These are phyloP conservation scores for Lepidurus apus DNA, from an alignment of 1,140 invertebrate species.

Conservation along the genomic window DNA sequence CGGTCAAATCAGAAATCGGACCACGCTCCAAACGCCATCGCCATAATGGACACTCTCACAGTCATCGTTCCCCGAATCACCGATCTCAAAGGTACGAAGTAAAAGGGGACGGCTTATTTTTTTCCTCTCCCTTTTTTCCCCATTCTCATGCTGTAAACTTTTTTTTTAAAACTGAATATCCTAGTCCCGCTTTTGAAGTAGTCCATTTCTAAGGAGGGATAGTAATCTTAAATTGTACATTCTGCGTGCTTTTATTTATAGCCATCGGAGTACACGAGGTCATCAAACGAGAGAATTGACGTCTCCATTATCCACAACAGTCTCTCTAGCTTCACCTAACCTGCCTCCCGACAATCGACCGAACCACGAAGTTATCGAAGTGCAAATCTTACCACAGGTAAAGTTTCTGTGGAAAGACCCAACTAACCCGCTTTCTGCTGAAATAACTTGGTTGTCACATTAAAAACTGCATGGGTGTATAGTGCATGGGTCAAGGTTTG, in stretches of 20 bases:
- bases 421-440: constrained; percentile 1
- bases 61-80: constrained; percentile 26
- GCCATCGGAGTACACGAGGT: neutral
- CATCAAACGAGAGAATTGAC: neutral
- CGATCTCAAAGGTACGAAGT: constrained; percentile 31
- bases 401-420: constrained; percentile 2
- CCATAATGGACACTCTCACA: constrained; percentile 19
- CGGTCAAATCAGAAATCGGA: constrained; percentile 21
- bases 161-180: neutral
- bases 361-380: constrained; percentile 75
- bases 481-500: no score
- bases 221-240: neutral
- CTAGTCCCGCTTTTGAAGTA: neutral
- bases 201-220: neutral
- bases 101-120: neutral
- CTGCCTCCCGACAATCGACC: constrained; percentile 50
- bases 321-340: constrained; percentile 77
- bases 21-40: constrained; percentile 17
- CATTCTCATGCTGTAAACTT: neutral
- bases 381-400: constrained; percentile 76
- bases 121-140: neutral
- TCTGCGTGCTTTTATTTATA: neutral
- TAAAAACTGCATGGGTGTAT: no score
- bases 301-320: constrained; percentile 54
- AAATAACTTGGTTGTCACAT: no score